Conservation (phyloP, 2,797 vertebrate species). For the Protosalanx chinensis region DNA sequence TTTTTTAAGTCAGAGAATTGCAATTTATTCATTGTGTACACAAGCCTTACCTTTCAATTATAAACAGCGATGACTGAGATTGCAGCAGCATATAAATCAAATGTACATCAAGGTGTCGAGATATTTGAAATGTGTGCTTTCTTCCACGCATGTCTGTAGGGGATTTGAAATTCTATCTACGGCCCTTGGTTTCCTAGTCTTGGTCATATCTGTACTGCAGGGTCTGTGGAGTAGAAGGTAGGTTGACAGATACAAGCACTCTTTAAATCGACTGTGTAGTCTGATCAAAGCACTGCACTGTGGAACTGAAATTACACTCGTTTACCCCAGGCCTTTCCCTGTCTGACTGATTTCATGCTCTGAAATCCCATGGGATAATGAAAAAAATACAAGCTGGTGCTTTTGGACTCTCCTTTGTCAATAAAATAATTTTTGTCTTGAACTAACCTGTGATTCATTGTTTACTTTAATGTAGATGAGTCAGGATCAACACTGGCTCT, state of each 20-base stretch:
- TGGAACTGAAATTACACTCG: constrained; percentile 62
- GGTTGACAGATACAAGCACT: constrained; percentile 31
- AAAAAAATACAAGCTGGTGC: constrained; percentile 35
- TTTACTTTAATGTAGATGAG: constrained; percentile 14
- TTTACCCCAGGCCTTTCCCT: not conserved
- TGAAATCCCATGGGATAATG: constrained; percentile 58
- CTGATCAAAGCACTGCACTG: constrained; percentile 66
- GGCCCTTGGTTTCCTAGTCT: too few species aligned
- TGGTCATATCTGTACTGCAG: constrained; percentile 17
- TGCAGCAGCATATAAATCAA: too few species aligned
- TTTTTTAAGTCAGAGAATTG: too few species aligned
- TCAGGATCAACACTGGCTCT: not conserved
- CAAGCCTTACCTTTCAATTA: too few species aligned
- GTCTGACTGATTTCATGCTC: constrained; percentile 59
- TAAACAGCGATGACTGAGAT: too few species aligned
- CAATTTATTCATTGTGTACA: too few species aligned
- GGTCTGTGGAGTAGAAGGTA: constrained; percentile 56
- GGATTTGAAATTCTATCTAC: too few species aligned
- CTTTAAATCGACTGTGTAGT: constrained; percentile 17
- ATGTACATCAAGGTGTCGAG: too few species aligned
- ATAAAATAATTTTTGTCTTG: constrained; percentile 37
- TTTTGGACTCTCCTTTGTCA: constrained; percentile 28
- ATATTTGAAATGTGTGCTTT: too few species aligned
- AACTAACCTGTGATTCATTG: constrained; percentile 5
- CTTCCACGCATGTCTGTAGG: too few species aligned